Evolutionary conservation across 2,888 invertebrate species (phyloP).

Genomic region (Bombylius discolor): DNA sequence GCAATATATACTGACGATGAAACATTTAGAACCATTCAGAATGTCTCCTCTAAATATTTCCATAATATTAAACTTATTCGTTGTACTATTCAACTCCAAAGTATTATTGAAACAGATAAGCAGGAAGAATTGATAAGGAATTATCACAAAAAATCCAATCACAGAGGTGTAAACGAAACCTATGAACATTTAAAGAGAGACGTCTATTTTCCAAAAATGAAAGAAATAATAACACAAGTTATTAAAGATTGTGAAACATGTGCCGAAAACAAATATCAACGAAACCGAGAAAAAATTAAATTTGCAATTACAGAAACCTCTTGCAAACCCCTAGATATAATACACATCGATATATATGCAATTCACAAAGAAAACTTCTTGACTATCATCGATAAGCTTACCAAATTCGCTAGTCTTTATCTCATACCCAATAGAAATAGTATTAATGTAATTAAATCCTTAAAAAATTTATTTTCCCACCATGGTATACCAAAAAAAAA

Average conservation of each 20-base stretch:
- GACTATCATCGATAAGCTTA: constrained; percentile 8
- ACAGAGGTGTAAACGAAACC: constrained; percentile 9
- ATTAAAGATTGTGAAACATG: constrained; percentile 8
- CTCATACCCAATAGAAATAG: constrained; percentile 8
- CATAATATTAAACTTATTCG: background rate
- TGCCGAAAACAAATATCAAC: constrained; percentile 8
- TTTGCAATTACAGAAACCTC: constrained; percentile 6
- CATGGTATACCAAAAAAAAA: constrained; percentile 6
- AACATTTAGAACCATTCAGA: background rate
- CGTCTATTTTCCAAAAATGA: constrained; percentile 8
- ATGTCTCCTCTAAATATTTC: background rate
- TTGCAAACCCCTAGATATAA: constrained; percentile 5
- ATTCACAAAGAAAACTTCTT: constrained; percentile 7
- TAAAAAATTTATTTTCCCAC: constrained; percentile 8
- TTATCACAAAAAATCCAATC: constrained; percentile 6
- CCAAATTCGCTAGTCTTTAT: constrained; percentile 8
- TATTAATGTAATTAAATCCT: constrained; percentile 7
- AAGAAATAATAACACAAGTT: constrained; percentile 3
- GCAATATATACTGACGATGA: constrained; percentile 9
- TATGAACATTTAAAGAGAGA: constrained; percentile 6
- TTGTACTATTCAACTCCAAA: background rate
- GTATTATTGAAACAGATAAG: constrained; percentile 3
- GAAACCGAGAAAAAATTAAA: constrained; percentile 11
- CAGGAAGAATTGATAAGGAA: constrained; percentile 9
- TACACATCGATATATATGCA: constrained; percentile 8